A percentile compares a stretch with the other conserved stretches of the same genome.
Conservation (phyloP, 2,113 vertebrate species). For the Sminthopsis crassicaudata region DNA sequence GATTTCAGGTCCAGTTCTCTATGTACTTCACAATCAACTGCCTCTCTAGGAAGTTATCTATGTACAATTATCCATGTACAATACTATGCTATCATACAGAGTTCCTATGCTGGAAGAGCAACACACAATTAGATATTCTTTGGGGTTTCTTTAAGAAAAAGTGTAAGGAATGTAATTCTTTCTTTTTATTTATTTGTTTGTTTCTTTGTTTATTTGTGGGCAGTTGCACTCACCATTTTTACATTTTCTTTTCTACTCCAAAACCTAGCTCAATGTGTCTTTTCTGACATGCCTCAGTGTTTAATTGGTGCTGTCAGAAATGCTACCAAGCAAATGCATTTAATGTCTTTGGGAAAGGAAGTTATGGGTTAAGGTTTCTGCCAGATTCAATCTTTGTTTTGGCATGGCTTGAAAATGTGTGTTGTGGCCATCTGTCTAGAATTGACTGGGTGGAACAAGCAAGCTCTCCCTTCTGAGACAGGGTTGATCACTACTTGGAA, state of each 20-base stretch:
- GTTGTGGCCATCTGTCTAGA: slow-evolving; percentile 52
- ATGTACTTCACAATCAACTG: background rate
- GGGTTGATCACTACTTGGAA: slow-evolving; percentile 14
- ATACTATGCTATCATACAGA: rapidly evolving
- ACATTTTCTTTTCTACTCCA: background rate
- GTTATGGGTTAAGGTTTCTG: slow-evolving; percentile 55
- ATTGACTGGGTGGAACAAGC: slow-evolving; percentile 30
- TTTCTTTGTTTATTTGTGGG: background rate
- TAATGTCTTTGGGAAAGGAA: slow-evolving; percentile 59
- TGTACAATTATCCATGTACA: no score
- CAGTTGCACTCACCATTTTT: background rate
- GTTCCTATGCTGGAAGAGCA: background rate
- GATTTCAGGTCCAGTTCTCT: background rate
- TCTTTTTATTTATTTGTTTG: background rate
- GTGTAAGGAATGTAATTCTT: background rate
- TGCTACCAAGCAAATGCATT: slow-evolving; percentile 27
- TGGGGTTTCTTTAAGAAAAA: background rate
- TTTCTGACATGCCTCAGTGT: background rate
- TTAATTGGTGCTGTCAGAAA: slow-evolving; percentile 62
- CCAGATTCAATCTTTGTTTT: slow-evolving; percentile 61
- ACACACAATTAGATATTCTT: background rate
- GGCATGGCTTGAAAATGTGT: slow-evolving; percentile 26
- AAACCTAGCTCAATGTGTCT: rapidly evolving
- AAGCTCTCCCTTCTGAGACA: slow-evolving; percentile 24
- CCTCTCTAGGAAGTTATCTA: background rate